These are phyloP conservation scores for Columba guinea DNA, from an alignment of 2,797 vertebrate species.

Conservation along the genomic window DNA sequence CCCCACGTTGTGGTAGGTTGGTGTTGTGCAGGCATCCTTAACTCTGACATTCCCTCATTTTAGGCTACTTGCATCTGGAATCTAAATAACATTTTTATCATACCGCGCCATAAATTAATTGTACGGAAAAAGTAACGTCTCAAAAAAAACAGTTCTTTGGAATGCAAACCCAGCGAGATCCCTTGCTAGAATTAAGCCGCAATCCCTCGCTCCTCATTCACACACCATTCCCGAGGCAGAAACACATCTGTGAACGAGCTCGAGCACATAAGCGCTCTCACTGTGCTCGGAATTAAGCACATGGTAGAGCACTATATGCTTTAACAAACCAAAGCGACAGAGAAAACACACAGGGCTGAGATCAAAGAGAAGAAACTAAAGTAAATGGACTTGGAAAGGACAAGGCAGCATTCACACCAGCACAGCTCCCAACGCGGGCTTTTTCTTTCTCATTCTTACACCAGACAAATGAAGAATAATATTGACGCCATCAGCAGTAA, in stretches of 20 bases:
- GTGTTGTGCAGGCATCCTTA: not conserved
- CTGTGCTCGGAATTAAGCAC: not conserved
- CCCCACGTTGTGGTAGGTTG: slow-evolving; percentile 14
- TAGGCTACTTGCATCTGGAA: not conserved
- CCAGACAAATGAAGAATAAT: not conserved
- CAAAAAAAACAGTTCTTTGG: not conserved
- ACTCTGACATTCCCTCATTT: not conserved
- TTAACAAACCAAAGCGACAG: not conserved
- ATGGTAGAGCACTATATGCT: not conserved
- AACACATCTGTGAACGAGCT: not conserved
- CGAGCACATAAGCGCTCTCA: not conserved
- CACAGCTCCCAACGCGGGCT: not conserved
- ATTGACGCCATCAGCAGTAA: not conserved
- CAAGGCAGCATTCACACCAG: not conserved
- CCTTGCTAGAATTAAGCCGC: not conserved
- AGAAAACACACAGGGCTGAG: not conserved
- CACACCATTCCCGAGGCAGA: not conserved
- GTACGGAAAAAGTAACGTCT: not conserved
- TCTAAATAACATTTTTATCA: not conserved
- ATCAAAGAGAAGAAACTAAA: not conserved
- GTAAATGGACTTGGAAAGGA: not conserved
- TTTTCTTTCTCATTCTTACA: not conserved
- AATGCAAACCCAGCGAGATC: not conserved
- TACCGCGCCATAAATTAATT: rapidly evolving
- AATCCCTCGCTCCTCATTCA: not conserved